A percentile compares a stretch with the other conserved stretches of the same genome.
Evolutionary conservation across 2,888 invertebrate genomes (phyloP).

Genomic region (Dolichopus griseipennis): DNA sequence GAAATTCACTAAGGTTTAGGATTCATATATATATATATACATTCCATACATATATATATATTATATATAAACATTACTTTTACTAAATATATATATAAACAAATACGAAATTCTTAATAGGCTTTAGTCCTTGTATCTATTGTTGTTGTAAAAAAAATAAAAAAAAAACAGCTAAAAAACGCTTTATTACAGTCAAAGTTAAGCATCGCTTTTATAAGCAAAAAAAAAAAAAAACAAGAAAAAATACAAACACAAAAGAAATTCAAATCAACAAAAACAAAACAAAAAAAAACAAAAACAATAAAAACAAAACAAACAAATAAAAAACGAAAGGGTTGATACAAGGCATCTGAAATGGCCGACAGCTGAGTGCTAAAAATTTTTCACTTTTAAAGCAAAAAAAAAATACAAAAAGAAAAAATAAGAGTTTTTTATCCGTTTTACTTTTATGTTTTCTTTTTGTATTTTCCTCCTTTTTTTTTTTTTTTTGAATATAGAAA

Average conservation of each 20-base stretch:
- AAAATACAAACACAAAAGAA: neutral
- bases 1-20: neutral
- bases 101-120: neutral
- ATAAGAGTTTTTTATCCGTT: neutral
- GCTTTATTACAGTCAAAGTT: neutral
- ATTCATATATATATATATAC: too few relatives aligned
- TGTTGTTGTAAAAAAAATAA: neutral
- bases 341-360: constrained; percentile 1
- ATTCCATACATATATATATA: neutral
- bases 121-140: neutral
- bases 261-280: neutral
- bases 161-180: neutral
- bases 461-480: neutral
- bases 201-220: neutral
- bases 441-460: neutral
- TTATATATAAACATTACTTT: too few relatives aligned
- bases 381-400: neutral
- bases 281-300: neutral
- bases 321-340: neutral
- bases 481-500: neutral
- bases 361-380: constrained; percentile 1
- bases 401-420: neutral
- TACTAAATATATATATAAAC: neutral
- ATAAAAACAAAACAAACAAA: neutral
- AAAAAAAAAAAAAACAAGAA: too few relatives aligned